These are phyloP conservation scores for Malurus splendens DNA, from an alignment of 2,797 vertebrate genomes.

Conservation along the genomic window DNA sequence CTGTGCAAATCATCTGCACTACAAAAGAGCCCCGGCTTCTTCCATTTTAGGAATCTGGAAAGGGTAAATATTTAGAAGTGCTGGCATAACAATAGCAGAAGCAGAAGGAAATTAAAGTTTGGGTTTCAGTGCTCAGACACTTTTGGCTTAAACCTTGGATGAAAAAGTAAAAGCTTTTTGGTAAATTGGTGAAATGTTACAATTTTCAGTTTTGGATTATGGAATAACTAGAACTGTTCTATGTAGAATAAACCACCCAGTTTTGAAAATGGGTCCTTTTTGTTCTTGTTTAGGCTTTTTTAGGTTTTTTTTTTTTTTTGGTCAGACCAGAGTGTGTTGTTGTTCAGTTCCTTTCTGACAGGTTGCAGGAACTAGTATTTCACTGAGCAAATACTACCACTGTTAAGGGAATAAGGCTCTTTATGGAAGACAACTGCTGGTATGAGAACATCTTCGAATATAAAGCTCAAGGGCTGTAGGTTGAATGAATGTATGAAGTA, in stretches of 20 bases:
- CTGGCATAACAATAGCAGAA: conserved; percentile 76
- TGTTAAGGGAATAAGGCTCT: not conserved
- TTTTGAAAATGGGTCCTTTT: not conserved
- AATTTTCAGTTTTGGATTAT: not conserved
- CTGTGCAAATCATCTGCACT: conserved; percentile 57
- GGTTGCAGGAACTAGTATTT: not conserved
- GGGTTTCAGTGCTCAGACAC: conserved; percentile 52
- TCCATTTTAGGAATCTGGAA: conserved; percentile 79
- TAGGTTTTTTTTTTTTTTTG: not conserved
- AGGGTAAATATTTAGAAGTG: conserved; percentile 88
- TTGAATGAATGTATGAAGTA: not conserved
- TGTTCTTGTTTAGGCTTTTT: not conserved
- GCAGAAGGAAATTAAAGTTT: conserved; percentile 73
- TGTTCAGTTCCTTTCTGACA: not conserved
- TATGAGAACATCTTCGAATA: not conserved
- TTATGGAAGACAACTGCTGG: not conserved
- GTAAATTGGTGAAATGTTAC: not conserved
- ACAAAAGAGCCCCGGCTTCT: conserved; percentile 61
- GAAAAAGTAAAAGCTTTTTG: conserved; percentile 22
- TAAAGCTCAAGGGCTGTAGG: not conserved
- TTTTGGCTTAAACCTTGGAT: conserved; percentile 18
- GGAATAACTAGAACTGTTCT: not conserved
- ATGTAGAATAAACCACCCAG: not conserved
- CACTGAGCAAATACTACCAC: not conserved
- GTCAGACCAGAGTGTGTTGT: not conserved